Base-by-base conservation (phyloP, 2,888 invertebrate genomes). In the Drosophila siamana region DNA sequence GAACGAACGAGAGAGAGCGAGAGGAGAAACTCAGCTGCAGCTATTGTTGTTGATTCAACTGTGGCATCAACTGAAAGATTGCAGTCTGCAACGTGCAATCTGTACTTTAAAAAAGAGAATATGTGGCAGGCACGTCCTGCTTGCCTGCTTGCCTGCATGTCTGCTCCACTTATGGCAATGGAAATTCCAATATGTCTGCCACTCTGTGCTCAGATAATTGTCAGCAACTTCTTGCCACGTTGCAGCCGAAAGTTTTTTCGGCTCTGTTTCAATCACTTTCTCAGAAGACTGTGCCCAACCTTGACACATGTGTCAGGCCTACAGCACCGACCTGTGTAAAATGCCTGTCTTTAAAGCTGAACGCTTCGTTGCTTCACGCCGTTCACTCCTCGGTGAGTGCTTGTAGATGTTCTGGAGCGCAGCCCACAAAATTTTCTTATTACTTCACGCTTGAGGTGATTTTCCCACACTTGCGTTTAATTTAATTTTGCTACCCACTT, bases 381-480 rank as follows among this genome's bases (percentile, higher is more conserved):
- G 11, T 0, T 15, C 0, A 4, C 1, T 24, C 16, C 2, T 15
- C 16, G 8, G 13, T 4, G 7, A 4, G 1, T 33, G 47, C n/a
- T 36, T 57, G 33, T 30, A 16, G 43, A 55, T 57, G 55, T 75
- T 50, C 62, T 57, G 47, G 69, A 47, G 55, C 24, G 52, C 55
- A 69, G 48, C 67, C 55, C 75, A 79, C 65, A 81, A 86, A 79
- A 79, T 86, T 72, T 80, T 81, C 73, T 82, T 76, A 67, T 75
- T 71, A 74, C 78, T 86, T 85, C 78, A 79, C 83, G 87, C 86
- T 81, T 70, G 72, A 79, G 77, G 65, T 74, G 68, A 72, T 87
- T 78, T 87, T 86, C 86, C 86, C 87, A 86, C 86, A 85, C 79
- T 81, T 83, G 80, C 78, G 81, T 67, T 80, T 86, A 81, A 86